A percentile compares a stretch with the other conserved stretches of the same genome.
Conservation (phyloP, 2,888 invertebrate species). For the Acrobasis suavella region DNA sequence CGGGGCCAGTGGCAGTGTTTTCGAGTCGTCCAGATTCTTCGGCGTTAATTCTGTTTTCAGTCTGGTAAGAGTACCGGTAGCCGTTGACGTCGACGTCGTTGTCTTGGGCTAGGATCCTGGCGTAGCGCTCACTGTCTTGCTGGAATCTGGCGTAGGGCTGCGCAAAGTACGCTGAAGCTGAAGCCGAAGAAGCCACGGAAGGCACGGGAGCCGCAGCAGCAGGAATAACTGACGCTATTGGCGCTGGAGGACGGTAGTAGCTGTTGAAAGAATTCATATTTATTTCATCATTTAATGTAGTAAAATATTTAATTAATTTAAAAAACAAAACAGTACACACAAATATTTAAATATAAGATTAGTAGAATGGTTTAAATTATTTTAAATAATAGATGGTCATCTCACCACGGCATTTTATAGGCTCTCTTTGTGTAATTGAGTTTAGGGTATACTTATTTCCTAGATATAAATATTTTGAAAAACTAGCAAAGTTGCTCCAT, state of each 20-base stretch:
- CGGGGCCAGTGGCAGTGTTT: slow-evolving; percentile 74
- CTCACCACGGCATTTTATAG: no score
- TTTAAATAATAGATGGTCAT: no score
- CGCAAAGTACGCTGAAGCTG: slow-evolving; percentile 23
- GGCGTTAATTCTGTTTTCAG: slow-evolving; percentile 85
- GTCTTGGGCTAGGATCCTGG: slow-evolving; percentile 80
- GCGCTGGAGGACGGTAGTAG: slow-evolving; percentile 2
- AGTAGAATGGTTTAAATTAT: no score
- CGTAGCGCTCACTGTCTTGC: slow-evolving; percentile 70
- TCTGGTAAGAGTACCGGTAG: slow-evolving; percentile 84
- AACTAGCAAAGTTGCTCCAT: no score
- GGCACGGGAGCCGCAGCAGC: background rate
- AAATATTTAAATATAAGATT: no score
- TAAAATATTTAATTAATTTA: no score
- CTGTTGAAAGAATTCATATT: background rate
- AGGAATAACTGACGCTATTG: background rate
- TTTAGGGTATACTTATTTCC: no score
- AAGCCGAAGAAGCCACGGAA: background rate
- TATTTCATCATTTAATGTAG: no score
- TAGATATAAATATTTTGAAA: no score
- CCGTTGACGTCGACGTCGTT: slow-evolving; percentile 75
- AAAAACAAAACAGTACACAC: no score
- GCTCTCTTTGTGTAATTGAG: no score
- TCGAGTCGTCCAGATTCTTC: slow-evolving; percentile 84
- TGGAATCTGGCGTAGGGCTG: slow-evolving; percentile 36